phyloP scores from a whole-genome alignment of 2,113 vertebrate genomes.

The Cyanoderma ruficeps region DNA sequence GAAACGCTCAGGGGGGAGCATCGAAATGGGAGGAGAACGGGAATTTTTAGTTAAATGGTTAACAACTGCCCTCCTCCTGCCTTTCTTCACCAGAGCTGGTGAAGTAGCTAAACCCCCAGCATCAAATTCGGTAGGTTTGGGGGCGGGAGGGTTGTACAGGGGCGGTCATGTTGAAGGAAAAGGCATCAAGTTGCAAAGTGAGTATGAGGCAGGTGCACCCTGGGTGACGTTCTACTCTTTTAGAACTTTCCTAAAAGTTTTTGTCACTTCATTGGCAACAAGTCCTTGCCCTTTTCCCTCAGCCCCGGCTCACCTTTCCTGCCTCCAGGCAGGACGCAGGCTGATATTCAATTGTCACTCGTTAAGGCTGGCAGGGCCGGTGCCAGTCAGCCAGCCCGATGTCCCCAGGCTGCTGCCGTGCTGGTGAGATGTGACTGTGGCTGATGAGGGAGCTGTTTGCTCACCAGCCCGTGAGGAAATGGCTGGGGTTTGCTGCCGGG shows the following conservation, averaged over 20 bases:
- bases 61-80: not conserved
- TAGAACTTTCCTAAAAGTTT: not conserved
- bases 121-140: not conserved
- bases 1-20: not conserved
- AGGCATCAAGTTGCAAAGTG: not conserved
- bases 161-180: not conserved
- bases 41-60: not conserved
- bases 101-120: not conserved
- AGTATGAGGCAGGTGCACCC: not conserved
- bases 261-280: not conserved
- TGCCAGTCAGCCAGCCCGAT: accelerated
- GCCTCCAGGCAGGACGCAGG: not conserved
- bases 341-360: not conserved
- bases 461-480: not conserved
- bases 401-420: not conserved
- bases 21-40: not conserved
- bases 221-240: accelerated
- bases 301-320: not conserved
- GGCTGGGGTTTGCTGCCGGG: not conserved
- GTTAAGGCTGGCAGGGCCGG: not conserved
- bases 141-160: not conserved
- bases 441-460: not conserved
- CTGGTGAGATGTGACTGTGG: not conserved
- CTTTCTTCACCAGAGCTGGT: not conserved
- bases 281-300: not conserved